Conservation (phyloP, 1,140 invertebrate species). For the Penaeus vannamei region DNA sequence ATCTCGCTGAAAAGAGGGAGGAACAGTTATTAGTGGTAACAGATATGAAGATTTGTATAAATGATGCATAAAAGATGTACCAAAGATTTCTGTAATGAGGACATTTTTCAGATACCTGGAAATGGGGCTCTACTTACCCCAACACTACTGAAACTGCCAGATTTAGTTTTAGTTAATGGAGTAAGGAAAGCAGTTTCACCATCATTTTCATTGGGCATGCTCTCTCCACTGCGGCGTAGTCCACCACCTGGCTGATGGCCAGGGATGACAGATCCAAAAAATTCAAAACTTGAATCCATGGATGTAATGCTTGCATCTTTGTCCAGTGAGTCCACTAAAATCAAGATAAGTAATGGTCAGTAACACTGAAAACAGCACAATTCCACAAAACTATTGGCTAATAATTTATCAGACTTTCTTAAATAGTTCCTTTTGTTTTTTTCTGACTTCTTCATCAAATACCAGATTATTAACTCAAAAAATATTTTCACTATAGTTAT, state of each 20-base stretch:
- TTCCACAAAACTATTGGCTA: not conserved
- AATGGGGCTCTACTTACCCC: not conserved
- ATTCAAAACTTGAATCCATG: conserved; percentile 61
- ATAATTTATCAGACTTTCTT: too few species aligned
- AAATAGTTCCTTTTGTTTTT: too few species aligned
- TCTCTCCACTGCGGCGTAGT: not conserved
- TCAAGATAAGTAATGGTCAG: not conserved
- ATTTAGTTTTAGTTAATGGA: conserved; percentile 42
- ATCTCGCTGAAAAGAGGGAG: conserved; percentile 37
- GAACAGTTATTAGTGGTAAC: too few species aligned
- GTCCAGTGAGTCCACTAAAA: conserved; percentile 20
- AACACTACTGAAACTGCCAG: conserved; percentile 7
- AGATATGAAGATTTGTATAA: not conserved
- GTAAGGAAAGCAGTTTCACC: conserved; percentile 18
- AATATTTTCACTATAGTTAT: too few species aligned
- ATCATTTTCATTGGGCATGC: conserved; percentile 11
- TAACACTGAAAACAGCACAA: not conserved
- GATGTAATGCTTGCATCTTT: conserved; percentile 45
- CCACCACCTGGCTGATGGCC: conserved; percentile 55
- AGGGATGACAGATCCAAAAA: conserved; percentile 60
- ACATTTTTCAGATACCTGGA: not conserved
- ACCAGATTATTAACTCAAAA: too few species aligned
- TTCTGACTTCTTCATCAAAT: too few species aligned
- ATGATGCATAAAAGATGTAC: not conserved
- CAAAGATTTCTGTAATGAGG: not conserved